phyloP scores from a whole-genome alignment of 2,888 invertebrate species.

The Acleris emargana region DNA sequence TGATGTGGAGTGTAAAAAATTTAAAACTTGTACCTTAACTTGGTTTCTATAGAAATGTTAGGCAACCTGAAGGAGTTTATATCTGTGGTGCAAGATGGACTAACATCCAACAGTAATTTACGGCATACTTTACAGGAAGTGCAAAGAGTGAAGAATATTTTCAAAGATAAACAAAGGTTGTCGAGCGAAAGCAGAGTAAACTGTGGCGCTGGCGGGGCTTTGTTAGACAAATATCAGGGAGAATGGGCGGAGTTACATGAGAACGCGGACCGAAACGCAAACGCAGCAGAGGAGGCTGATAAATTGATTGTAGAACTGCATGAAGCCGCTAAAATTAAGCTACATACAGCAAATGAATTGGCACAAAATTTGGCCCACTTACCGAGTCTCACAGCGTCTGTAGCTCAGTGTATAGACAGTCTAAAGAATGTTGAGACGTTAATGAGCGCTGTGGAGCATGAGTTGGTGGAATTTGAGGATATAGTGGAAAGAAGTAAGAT shows the following conservation, averaged over 20 bases:
- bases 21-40: conserved; percentile 20
- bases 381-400: conserved; percentile 67
- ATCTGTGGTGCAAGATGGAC: conserved; percentile 76
- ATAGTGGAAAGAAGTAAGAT: conserved; percentile 87
- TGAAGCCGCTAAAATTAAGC: conserved; percentile 56
- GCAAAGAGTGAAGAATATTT: conserved; percentile 72
- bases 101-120: conserved; percentile 69
- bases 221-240: conserved; percentile 88
- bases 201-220: conserved; percentile 86
- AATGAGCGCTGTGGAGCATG: conserved; percentile 86
- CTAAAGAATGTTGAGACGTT: conserved; percentile 81
- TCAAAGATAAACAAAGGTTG: conserved; percentile 70
- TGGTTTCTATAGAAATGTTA: conserved; percentile 57
- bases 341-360: conserved; percentile 67
- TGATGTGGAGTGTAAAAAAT: conserved; percentile 30
- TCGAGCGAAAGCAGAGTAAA: conserved; percentile 67
- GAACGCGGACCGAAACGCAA: conserved; percentile 87
- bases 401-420: conserved; percentile 80
- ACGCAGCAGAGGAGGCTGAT: conserved; percentile 81
- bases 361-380: conserved; percentile 65
- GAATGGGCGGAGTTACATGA: conserved; percentile 89
- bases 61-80: conserved; percentile 78
- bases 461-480: conserved; percentile 86
- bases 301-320: conserved; percentile 68
- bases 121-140: conserved; percentile 75